Evolutionary conservation across 2,113 vertebrate species (phyloP), one percentile per base, ranked within the genome.

Genomic region (Epinephelus lanceolatus): DNA sequence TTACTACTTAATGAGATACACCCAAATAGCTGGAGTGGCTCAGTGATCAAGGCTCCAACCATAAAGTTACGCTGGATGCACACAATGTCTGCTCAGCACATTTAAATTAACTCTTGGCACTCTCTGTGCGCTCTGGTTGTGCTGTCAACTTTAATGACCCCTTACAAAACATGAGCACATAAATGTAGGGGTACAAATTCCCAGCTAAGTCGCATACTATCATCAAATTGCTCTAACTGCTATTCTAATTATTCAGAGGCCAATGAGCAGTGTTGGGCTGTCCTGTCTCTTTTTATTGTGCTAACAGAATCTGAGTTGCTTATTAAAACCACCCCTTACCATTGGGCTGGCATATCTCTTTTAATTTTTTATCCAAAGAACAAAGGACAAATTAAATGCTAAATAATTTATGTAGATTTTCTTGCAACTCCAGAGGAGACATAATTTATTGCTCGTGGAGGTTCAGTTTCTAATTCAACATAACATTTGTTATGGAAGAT

Each of bases 31-130:
- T 53, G 23, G 23, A 53, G 21, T 75, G 49, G 67, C 47, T 76
- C 67, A 67, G 51, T 84, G 51, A 71, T 76, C 47, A 42, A 67
- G 70, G 49, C 63, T 75, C 37, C 55, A 25, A 75, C 30, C 69
- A 53, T 84, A 56, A 78, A 78, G 80, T 75, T 49, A 47, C 30
- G 66, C 37, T 73, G 51, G 59, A 76, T 30, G 17, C 74, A 71
- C 69, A 55, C 45, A 65, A 37, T 72, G 72, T 66, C 76, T 63
- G 49, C 55, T 89, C 86, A 85, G 90, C 72, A 80, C 56, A 69
- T 83, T 85, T 23, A 66, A 59, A 80, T 75, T 3, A 80, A 83
- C 57, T 76, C 53, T 57, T 72, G 30, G 23, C 17, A 51, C 30
- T 27, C 37, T 73, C 45, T 79, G 53, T 73, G 40, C 1, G 0